Evolutionary conservation across 2,888 invertebrate species (phyloP), one percentile per base, ranked within the genome.

Genomic region (Callimorpha dominula): DNA sequence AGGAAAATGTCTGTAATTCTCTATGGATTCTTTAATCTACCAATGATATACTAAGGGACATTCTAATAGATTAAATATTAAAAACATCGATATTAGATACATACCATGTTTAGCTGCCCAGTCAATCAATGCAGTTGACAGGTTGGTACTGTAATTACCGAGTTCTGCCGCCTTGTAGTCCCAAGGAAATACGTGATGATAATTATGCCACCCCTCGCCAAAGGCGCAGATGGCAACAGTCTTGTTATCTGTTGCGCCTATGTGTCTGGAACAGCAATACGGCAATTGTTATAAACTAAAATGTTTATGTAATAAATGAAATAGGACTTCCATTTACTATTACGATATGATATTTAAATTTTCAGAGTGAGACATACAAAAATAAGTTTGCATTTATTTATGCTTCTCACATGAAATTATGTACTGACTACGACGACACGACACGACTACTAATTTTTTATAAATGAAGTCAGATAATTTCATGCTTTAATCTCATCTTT

Each of bases 191-290:
- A 97, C 97, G 91, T 98, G 98, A 86, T 98, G 98, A 90, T 98
- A 98, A 94, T 98, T 98, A 91, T 98, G 98, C 97, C 98, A 98
- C 15, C 98, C 98, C 88, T 98, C 97, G 40, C 98, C 97, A 65
- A 97, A 95, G 0, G 98, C 97, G 60, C 96, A 92, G 11, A 97
- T 90, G 0, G 97, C 97, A 0, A 98, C 97, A 0, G 95, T 85
- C 75, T 94, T 90, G 86, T 97, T 97, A 88, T 98, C 97, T 1
- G 97, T 97, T 0, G 98, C 97, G 83, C 97, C 97, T 86, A 97
- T 97, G 74, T 94, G 92, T 80, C 97, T 97, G 91, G 1, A 91
- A 91, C 85, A 87, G 85, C 78, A 78, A 78, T 4, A 64, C 9
- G 1, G 15, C 0, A 43, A n/a, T 15, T 20, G 54, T n/a, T 2